Percentiles rank a stretch among this genome's conserved stretches.
These are phyloP conservation scores for Saguinus midas DNA, from an alignment of 2,113 vertebrate genomes.

Conservation along the genomic window DNA sequence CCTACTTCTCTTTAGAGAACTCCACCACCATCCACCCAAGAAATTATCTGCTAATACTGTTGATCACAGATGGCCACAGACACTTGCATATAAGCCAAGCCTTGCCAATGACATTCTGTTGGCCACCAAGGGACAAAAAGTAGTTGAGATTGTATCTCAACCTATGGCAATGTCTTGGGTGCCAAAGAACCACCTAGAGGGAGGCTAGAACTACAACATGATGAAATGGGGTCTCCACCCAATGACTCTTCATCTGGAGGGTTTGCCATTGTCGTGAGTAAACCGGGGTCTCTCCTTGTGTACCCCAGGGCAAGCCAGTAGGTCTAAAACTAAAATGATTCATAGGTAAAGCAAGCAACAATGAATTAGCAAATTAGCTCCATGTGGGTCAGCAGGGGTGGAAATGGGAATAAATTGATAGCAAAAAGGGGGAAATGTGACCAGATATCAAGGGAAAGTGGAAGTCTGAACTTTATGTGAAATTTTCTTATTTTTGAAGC, in stretches of 20 bases:
- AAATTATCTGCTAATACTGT: neutral
- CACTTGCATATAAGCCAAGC: neutral
- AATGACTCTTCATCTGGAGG: fast-evolving
- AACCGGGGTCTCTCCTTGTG: neutral
- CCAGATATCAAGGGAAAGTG: neutral
- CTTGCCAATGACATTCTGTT: neutral
- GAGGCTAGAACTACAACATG: fast-evolving
- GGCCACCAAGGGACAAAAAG: neutral
- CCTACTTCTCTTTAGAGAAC: neutral
- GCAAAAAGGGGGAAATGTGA: neutral
- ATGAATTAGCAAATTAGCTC: neutral
- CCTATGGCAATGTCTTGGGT: too few species aligned
- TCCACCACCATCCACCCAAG: fast-evolving
- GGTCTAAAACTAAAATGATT: neutral
- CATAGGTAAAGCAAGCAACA: neutral
- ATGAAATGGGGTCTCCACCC: neutral
- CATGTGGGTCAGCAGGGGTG: too few species aligned
- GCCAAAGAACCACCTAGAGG: fast-evolving
- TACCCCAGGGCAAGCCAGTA: neutral
- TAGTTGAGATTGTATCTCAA: neutral
- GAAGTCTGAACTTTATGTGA: neutral
- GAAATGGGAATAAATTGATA: neutral
- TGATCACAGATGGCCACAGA: neutral
- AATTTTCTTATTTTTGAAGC: neutral
- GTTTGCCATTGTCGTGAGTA: fast-evolving